phyloP scores from a whole-genome alignment of 2,888 invertebrate species.

The Philonicus albiceps region DNA sequence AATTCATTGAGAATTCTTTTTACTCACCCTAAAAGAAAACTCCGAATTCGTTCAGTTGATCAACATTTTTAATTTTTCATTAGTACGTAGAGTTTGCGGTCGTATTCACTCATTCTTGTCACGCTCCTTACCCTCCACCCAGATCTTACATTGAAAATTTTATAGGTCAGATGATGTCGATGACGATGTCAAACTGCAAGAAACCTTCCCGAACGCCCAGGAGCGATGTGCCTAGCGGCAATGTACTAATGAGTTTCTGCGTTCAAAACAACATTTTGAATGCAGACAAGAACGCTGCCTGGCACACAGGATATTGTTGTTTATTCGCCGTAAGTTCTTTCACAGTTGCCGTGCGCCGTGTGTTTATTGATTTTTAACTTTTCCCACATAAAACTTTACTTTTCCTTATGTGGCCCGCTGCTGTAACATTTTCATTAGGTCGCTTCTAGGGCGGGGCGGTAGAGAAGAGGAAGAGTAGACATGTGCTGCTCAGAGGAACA shows the following conservation, averaged over 20 bases:
- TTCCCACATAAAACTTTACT: neutral
- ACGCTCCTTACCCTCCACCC: neutral
- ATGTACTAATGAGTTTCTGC: slow-evolving; percentile 15
- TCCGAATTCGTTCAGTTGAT: neutral
- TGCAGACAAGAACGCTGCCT: neutral
- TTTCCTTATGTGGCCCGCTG: neutral
- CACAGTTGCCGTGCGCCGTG: neutral
- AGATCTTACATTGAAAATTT: neutral
- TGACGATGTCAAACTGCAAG: slow-evolving; percentile 2
- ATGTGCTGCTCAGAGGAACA: neutral
- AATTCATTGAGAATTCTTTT: neutral
- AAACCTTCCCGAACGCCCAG: neutral
- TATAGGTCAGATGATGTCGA: neutral
- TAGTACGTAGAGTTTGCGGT: neutral
- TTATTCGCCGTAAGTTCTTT: neutral
- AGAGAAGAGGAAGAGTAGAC: neutral
- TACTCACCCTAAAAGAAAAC: neutral
- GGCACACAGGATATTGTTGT: neutral
- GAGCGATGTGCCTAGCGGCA: neutral
- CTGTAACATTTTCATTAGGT: neutral
- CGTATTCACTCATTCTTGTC: neutral
- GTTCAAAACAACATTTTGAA: slow-evolving; percentile 16
- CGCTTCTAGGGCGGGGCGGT: neutral
- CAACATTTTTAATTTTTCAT: neutral
- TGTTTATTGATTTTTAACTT: neutral